Evolutionary conservation across 2,888 invertebrate species (phyloP), one percentile per base, ranked within the genome.

Genomic region (Bugulina stolonifera): DNA sequence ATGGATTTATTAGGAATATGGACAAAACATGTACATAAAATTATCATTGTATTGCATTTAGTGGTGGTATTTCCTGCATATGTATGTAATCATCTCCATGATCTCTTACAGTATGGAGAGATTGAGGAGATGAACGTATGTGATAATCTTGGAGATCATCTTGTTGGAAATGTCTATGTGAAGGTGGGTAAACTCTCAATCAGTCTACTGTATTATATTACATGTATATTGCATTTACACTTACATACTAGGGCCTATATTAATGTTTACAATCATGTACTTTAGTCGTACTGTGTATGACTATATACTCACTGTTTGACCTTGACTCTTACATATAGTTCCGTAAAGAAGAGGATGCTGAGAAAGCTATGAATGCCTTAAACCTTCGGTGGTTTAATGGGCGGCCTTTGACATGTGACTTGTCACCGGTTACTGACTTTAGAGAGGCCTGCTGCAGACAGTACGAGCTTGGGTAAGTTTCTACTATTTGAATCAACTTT

Each of bases 51-150:
- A n/a, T n/a, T n/a, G n/a, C n/a, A n/a, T n/a, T n/a, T n/a, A n/a
- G n/a, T n/a, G n/a, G n/a, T n/a, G n/a, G n/a, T n/a, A n/a, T n/a
- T n/a, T n/a, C n/a, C n/a, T n/a, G n/a, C n/a, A n/a, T n/a, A n/a
- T n/a, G n/a, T n/a, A n/a, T n/a, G n/a, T n/a, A n/a, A n/a, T n/a
- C n/a, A n/a, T n/a, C n/a, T 52, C 10, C 22, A 52, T 10, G 10
- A 14, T 52, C 5, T 57, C 14, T 57, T 82, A 69, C 81, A 88
- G 87, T 99, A 99, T 86, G 99, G 99, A 0, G 97, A 98, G 86
- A 98, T 99, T 80, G 99, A 99, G 85, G 99, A 99, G 86, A 98
- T 99, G 96, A 99, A 99, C 87, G 97, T 99, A 1, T 99, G 99
- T 86, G 99, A 99, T 86, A 99, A 99, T 86, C 89, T 99, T 74